Base-by-base conservation (phyloP, 2,113 vertebrate species). In the Choloepus hoffmanni region DNA sequence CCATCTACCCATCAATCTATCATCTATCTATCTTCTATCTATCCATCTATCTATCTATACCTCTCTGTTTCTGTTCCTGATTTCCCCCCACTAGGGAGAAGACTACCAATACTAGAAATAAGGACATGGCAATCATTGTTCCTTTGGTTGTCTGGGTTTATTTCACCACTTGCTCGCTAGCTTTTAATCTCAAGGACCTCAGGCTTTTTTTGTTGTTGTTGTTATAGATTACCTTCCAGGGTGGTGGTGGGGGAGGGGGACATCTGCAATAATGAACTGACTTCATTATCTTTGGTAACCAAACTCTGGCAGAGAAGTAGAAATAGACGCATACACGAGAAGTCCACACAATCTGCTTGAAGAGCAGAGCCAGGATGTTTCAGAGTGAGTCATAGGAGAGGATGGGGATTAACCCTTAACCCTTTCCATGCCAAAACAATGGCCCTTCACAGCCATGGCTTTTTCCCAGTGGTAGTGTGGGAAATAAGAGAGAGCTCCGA, bases 351-450 rank as follows among this genome's bases (percentile, higher is more conserved):
- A 89, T 95, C 84, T 92, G 88, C 91, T 36, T 65, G 24, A 85
- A 70, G 2, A 77, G 53, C 88, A 96, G 55, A 88, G 93, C 88
- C 87, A 92, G 85, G 65, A 62, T 65, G 89, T 97, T 84, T 70
- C 84, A 70, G 19, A 21, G 45, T 93, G 72, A 95, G 84, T 93
- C 87, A 70, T 8, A 30, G 3, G 12, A 93, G 73, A 45, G 0
- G 7, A 6, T 23, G 62, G 84, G 21, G 77, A 76, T 70, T 24
- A 91, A 85, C 58, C 58, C 21, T 60, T 60, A 91, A 85, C 58
- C 58, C 21, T 60, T 60, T 43, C 1, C 4, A 33, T 62, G 62
- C 43, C 60, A 55, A 79, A 81, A 73, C 23, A 7, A 77, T 36
- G 33, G 33, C 62, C 58, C 62, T 82, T 73, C 45, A 55, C 3